Evolutionary conservation across 2,113 vertebrate species (phyloP).

Genomic region (Copsychus sechellarum): DNA sequence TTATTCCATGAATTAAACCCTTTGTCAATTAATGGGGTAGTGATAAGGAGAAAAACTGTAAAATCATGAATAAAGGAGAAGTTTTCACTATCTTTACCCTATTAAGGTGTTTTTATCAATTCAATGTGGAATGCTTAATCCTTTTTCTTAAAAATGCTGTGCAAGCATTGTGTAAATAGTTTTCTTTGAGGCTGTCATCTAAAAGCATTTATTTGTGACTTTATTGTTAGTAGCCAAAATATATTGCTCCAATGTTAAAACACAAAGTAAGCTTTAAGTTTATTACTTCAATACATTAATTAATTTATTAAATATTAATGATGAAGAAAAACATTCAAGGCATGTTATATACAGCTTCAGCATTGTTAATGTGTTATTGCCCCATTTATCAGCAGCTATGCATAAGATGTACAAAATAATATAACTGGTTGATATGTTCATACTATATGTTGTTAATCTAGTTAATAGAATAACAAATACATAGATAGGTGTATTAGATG

Average conservation of each 20-base stretch:
- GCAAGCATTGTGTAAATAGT: constrained; percentile 7
- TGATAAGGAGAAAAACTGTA: background rate
- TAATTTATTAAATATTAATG: constrained; percentile 78
- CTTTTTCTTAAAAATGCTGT: background rate
- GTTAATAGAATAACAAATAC: constrained; percentile 64
- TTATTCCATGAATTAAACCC: background rate
- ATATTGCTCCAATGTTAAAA: background rate
- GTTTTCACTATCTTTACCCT: background rate
- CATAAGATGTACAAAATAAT: background rate
- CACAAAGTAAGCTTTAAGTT: constrained; percentile 34
- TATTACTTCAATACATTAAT: constrained; percentile 62
- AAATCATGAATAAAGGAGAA: background rate
- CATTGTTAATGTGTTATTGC: constrained; percentile 35
- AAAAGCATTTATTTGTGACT: constrained; percentile 28
- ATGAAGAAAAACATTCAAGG: constrained; percentile 39
- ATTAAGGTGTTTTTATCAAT: constrained; percentile 7
- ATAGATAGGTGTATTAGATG: background rate
- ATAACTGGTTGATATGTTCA: constrained; percentile 35
- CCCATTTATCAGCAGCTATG: constrained; percentile 26
- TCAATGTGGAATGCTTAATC: background rate
- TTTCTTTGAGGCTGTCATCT: constrained; percentile 11
- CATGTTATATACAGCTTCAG: constrained; percentile 2
- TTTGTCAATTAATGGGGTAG: background rate
- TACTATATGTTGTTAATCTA: constrained; percentile 42
- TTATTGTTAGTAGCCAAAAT: constrained; percentile 43